Percentiles rank a stretch among this genome's conserved stretches.
These are phyloP conservation scores for Condylostylus longicornis DNA, from an alignment of 1,140 invertebrate species.

Conservation along the genomic window DNA sequence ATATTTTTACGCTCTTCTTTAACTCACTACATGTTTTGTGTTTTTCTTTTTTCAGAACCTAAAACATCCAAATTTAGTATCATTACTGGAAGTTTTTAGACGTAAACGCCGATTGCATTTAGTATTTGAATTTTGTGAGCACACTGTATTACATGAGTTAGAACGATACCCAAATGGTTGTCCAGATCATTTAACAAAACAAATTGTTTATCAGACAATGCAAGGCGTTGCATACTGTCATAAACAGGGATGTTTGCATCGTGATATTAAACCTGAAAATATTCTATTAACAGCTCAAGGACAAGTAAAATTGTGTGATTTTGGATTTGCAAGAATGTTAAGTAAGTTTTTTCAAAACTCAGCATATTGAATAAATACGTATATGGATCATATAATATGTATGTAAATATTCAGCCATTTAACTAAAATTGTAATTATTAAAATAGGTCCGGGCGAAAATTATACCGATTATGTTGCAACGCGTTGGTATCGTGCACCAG, in stretches of 20 bases:
- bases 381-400: neutral
- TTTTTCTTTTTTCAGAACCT: conserved; percentile 60
- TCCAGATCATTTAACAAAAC: conserved; percentile 74
- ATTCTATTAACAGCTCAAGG: conserved; percentile 89
- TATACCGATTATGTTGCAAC: conserved; percentile 99
- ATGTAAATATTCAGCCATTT: neutral
- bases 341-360: conserved; percentile 61
- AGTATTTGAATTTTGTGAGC: conserved; percentile 97
- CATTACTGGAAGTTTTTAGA: conserved; percentile 94
- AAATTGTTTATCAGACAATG: conserved; percentile 90
- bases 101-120: conserved; percentile 90
- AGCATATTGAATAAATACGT: too few relatives aligned
- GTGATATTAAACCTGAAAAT: conserved; percentile 98
- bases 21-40: too few relatives aligned
- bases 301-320: conserved; percentile 95
- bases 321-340: conserved; percentile 94
- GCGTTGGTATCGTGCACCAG: conserved; percentile 93
- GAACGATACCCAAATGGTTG: conserved; percentile 78
- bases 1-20: too few relatives aligned
- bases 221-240: conserved; percentile 94
- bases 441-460: conserved; percentile 74
- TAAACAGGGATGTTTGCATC: conserved; percentile 87
- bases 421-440: neutral
- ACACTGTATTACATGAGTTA: conserved; percentile 90
- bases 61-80: conserved; percentile 96